Base-by-base conservation (phyloP, 2,797 vertebrate genomes). In the Epinephelus coioides region DNA sequence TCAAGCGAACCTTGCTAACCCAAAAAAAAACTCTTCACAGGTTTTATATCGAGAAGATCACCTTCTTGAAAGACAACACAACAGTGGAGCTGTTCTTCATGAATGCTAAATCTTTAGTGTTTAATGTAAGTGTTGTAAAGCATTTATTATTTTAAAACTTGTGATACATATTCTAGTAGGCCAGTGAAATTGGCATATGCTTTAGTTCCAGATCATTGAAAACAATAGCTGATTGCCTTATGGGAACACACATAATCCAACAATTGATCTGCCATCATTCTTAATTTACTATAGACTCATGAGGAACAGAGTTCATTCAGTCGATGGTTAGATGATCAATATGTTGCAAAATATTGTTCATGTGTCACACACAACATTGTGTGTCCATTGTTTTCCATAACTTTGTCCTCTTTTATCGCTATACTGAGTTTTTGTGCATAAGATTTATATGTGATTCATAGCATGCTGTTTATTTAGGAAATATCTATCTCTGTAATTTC, bases 11-110 rank as follows among this genome's bases (percentile, higher is more conserved):
- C 19, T 60, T 50, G 2, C 25, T 88, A 23, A 87, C 60, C 19
- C 9, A 1, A 18, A 46, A 74, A 66, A 78, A 66, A 78, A 63
- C 67, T 90, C 21, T 86, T 92, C 88, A 49, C 94, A 99, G 98
- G 93, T 99, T 99, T 95, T 99, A 99, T 89, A 97, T 99, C 65
- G 98, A 99, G 91, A 99, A 95, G 87, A 97, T 99, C 87, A 96
- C 97, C 19, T 97, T 95, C 88, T 87, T 99, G 79, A 99, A 97
- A 94, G 98, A 99, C 21, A 98, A 96, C 85, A 97, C 96, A 19
- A 99, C 98, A 0, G 97, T 99, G 70, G 97, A 99, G 89, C 94
- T 99, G 65, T 99, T 99, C 92, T 99, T 98, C 90, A 94, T 99
- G 89, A 99, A 99, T 17, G 98, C 98, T 10, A 99, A 97, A 92